Evolutionary conservation across 2,888 invertebrate species (phyloP), one percentile per base, ranked within the genome.

Genomic region (Chaetoderma sp.): DNA sequence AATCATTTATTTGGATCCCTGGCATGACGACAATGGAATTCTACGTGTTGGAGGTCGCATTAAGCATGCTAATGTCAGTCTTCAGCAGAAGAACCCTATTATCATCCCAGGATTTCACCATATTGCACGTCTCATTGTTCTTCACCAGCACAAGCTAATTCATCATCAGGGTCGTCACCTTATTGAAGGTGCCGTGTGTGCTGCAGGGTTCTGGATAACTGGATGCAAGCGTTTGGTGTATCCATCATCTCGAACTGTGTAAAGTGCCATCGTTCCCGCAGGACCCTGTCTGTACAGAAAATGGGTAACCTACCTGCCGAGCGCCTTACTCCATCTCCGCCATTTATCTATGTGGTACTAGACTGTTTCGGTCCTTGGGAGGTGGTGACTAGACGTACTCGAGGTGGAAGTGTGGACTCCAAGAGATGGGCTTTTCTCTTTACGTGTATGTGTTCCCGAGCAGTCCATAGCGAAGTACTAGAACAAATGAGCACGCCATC

Each of bases 351-450:
- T 55, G 13, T 30, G 13, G 47, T 5, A 5, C 21, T 25, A 16
- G 47, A 45, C 47, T 18, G 18, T 23, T 45, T 45, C 18, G 18
- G 47, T 18, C 18, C 47, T 71, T n/a, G 68, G 68, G 21, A 42
- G 18, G 56, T 71, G 33, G 36, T 66, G 2, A 36, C 63, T 10
- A 25, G 68, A 23, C 28, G 39, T 10, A 66, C 69, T 3, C 60
- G 69, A 59, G 63, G 64, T 45, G 68, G 72, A 10, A 42, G 59
- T n/a, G 55, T 66, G n/a, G 36, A 33, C 13, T 49, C n/a, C 16
- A 72, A 71, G 60, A 32, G 70, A 27, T 72, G 68, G 71, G 69
- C 49, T n/a, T 18, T 69, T 21, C 42, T 71, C 16, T 71, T 47
- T 47, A 67, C 71, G 4, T 70, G 71, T 45, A 30, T 71, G 5